Evolutionary conservation across 2,113 vertebrate species (phyloP), one percentile per base, ranked within the genome.

Genomic region (Chloropsis cyanopogon): DNA sequence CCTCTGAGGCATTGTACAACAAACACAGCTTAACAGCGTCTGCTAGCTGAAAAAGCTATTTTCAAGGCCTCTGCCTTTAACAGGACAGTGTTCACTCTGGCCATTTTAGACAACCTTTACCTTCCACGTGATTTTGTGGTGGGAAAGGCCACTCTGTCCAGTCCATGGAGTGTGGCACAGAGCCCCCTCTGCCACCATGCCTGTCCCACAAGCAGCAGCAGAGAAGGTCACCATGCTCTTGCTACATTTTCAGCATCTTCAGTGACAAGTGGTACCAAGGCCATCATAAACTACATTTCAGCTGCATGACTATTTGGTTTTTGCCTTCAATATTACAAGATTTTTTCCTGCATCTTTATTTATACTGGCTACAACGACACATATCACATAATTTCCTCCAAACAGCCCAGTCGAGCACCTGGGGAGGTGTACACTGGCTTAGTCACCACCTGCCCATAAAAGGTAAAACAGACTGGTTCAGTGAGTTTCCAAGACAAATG

Each of bases 161-260:
- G 31, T 3, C 39, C 47, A 12, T 4, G 13, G 29, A 61, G 21
- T 0, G 0, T 7, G 44, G 71, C 66, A 63, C 12, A 1, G 39
- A 65, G 69, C 63, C 5, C 18, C 46, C 57, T 47, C 49, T 71
- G 83, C 19, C 1, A 1, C 53, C 11, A 0, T 3, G 44, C 39
- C 77, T 9, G n/a, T 4, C 35, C 70, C 25, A 6, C 16, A 44
- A 0, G 19, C 47, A 80, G 63, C 2, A 31, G 25, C 61, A 76
- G 21, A 46, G 52, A 1, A 7, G 6, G 9, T 14, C 65, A 31
- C 59, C 0, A 0, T 5, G 37, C 46, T 35, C 61, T 14, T 8
- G 15, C 28, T 63, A 12, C 44, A 14, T 28, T 70, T 39, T 31
- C 72, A 53, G 44, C 35, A 56, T 41, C 47, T 25, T 35, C 66